These are phyloP conservation scores for Octomys mimax DNA, from an alignment of 2,797 vertebrate genomes.

Conservation along the genomic window DNA sequence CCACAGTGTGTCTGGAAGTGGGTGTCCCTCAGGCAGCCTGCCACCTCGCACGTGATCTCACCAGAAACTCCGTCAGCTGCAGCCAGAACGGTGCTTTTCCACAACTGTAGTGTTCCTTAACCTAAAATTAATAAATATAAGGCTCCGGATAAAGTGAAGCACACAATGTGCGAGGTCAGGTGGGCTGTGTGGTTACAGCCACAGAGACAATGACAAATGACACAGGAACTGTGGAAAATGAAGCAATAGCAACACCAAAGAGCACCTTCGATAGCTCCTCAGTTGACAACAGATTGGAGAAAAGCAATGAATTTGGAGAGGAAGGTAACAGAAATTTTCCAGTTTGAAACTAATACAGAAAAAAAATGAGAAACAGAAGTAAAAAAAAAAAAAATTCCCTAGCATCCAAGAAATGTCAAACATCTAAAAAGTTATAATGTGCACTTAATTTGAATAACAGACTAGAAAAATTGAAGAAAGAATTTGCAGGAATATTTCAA, in stretches of 20 bases:
- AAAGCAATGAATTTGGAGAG: neutral
- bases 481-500: neutral
- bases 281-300: neutral
- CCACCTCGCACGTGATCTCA: neutral
- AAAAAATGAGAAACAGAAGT: neutral
- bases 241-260: neutral
- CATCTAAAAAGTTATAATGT: neutral
- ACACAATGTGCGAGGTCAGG: neutral
- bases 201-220: neutral
- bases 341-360: neutral
- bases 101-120: neutral
- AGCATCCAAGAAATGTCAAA: neutral
- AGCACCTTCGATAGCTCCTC: neutral
- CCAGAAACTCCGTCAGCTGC: neutral
- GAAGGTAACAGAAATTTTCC: neutral
- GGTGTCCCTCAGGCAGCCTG: neutral
- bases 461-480: neutral
- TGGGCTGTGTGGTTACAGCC: neutral
- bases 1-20: neutral
- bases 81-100: neutral
- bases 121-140: neutral
- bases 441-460: neutral
- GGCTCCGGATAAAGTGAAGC: neutral
- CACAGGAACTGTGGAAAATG: neutral
- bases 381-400: neutral